Percentiles rank a stretch among this genome's conserved stretches.
These are phyloP conservation scores for Mesorhabditis spiculigera DNA, from an alignment of 2,888 invertebrate species.

Conservation along the genomic window DNA sequence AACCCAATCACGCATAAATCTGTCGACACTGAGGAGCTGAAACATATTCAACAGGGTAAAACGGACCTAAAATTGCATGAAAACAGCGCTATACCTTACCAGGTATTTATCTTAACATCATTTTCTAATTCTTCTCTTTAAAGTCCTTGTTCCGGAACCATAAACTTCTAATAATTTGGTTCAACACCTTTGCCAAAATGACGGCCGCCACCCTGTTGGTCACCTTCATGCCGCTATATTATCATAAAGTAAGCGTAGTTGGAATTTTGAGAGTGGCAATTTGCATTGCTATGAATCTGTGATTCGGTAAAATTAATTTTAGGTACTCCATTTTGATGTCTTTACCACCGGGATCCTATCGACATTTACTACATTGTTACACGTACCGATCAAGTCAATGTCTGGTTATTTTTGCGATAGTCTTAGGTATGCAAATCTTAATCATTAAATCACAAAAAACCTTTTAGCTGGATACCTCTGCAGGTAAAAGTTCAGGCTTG, in stretches of 20 bases:
- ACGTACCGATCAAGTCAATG: not conserved
- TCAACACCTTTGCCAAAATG: too few relatives aligned
- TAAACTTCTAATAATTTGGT: too few relatives aligned
- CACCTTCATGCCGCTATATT: too few relatives aligned
- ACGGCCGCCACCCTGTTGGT: too few relatives aligned
- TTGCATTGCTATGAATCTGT: too few relatives aligned
- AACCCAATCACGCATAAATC: constrained; percentile 23
- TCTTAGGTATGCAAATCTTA: not conserved
- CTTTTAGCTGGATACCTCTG: constrained; percentile 31
- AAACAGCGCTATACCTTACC: too few relatives aligned
- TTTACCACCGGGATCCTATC: not conserved
- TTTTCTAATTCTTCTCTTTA: too few relatives aligned
- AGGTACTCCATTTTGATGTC: not conserved
- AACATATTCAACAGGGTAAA: constrained; percentile 43
- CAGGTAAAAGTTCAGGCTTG: constrained; percentile 34
- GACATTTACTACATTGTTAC: not conserved
- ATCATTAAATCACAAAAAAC: too few relatives aligned
- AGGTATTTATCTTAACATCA: too few relatives aligned
- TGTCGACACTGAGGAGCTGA: constrained; percentile 34
- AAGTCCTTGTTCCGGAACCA: too few relatives aligned
- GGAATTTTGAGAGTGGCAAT: too few relatives aligned
- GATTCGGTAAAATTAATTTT: not conserved
- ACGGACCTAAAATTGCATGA: constrained; percentile 14
- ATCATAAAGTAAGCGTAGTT: too few relatives aligned
- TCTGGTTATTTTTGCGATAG: not conserved